Base-by-base conservation (phyloP, 2,797 vertebrate species). In the Sphaeramia orbicularis region DNA sequence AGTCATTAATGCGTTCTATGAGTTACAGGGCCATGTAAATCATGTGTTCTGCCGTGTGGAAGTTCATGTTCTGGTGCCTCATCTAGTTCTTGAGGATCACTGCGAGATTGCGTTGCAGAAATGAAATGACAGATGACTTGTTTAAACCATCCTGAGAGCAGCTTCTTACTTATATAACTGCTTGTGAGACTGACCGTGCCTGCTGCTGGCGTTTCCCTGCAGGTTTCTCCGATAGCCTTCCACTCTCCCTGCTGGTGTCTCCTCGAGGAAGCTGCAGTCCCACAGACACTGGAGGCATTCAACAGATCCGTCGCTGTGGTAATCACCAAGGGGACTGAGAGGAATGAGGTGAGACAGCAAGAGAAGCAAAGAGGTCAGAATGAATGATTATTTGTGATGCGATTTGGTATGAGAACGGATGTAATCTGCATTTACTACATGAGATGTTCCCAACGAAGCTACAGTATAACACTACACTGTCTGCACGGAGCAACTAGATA, bases 171-270 rank as follows among this genome's bases (percentile, higher is more conserved):
- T 65, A 24, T 51, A 32, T 13, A 14, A 45, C 6, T n/a, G 18
- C 5, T 35, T 61, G 19, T 58, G 52, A 41, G 32, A 85, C 83
- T 79, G 36, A 89, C 88, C 58, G 0, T 50, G 68, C 94, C 91
- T 91, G 94, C 91, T 91, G 88, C 86, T 88, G 92, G 75, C 65
- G 93, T 92, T 88, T 95, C 93, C 88, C 87, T 92, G 93, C 94
- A 91, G 45, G 88, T 81, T 90, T 94, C 90, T 84, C 88, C 91
- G 84, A 36, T 71, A 80, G 92, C 88, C 85, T 93, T 95, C 95
- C 92, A 91, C 85, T 95, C 92, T 72, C 89, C 92, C 66, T 78
- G 84, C 78, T 76, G 81, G 55, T 89, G 89, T 88, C 89, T 93
- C 89, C 79, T 88, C 60, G 78, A 92, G 76, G 86, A 85, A 78